Base-by-base conservation (phyloP, 2,888 invertebrate species). In the Parochlus steinenii region DNA sequence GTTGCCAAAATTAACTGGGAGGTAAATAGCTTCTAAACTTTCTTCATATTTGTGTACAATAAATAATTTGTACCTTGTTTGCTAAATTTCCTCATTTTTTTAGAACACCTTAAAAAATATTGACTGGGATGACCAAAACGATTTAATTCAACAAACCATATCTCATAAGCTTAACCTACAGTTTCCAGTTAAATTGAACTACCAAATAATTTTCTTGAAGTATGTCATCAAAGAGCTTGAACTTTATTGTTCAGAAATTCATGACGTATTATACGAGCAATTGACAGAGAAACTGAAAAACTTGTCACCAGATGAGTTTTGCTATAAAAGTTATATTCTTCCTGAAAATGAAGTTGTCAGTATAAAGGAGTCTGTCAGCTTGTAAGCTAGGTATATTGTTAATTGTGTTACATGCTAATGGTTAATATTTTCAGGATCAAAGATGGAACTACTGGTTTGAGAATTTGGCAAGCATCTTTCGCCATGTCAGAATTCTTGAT, bases 391-490 rank as follows among this genome's bases (percentile, higher is more conserved):
- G n/a, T n/a, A n/a, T n/a, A n/a, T n/a, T n/a, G n/a, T n/a, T n/a
- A n/a, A n/a, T n/a, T n/a, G n/a, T n/a, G n/a, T n/a, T n/a, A n/a
- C n/a, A n/a, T n/a, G n/a, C n/a, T n/a, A n/a, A n/a, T n/a, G n/a
- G n/a, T n/a, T n/a, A n/a, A n/a, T n/a, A n/a, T n/a, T n/a, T n/a
- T n/a, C n/a, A n/a, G n/a, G n/a, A 76, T 83, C 43, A 67, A 74
- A 1, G 66, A 75, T 53, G 82, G 82, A 18, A 82, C 83, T 14
- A 85, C 83, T 11, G 83, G 83, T 17, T 60, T 83, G 44, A 71
- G 70, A 44, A 76, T 72, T 46, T 83, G 82, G 82, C 75, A 80
- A 72, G 83, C 79, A 23, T 71, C 76, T 1, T 47, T 74, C 34
- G 71, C 70, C 34, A 54, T 85, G 33, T 66, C 76, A 20, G 75